phyloP scores from a whole-genome alignment of 2,888 invertebrate species.

The Thymelicus lineola region DNA sequence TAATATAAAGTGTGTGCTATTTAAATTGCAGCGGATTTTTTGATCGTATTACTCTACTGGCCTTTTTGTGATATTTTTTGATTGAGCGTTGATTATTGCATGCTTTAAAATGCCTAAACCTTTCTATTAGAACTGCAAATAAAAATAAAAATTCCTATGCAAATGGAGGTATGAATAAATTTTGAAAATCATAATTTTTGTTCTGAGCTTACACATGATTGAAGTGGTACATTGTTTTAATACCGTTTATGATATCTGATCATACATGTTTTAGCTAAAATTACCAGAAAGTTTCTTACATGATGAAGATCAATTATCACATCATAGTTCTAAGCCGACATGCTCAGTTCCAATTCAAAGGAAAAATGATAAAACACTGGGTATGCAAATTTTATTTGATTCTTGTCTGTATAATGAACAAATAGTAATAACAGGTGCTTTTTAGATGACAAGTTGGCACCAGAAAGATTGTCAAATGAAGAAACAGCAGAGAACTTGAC shows the following conservation, averaged over 20 bases:
- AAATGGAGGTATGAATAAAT: slow-evolving; percentile 68
- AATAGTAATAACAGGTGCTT: slow-evolving; percentile 25
- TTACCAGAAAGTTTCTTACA: slow-evolving; percentile 63
- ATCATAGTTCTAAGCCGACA: slow-evolving; percentile 57
- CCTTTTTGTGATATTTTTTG: slow-evolving; percentile 20
- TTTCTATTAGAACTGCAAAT: slow-evolving; percentile 9
- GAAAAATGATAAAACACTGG: slow-evolving; percentile 63
- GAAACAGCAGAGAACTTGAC: slow-evolving; percentile 62
- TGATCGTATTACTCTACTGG: slow-evolving; percentile 19
- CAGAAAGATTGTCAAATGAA: slow-evolving; percentile 64
- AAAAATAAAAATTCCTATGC: slow-evolving; percentile 29
- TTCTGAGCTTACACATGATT: slow-evolving; percentile 14
- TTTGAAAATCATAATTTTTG: neutral
- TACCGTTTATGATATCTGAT: neutral
- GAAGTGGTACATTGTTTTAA: too few relatives aligned
- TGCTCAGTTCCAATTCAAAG: slow-evolving; percentile 57
- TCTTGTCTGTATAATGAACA: slow-evolving; percentile 55
- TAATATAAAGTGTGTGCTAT: slow-evolving; percentile 8
- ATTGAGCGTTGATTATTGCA: slow-evolving; percentile 25
- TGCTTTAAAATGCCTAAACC: slow-evolving; percentile 30
- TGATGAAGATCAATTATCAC: slow-evolving; percentile 63
- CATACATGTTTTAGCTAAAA: slow-evolving; percentile 55
- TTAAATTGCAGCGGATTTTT: slow-evolving; percentile 34
- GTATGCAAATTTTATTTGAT: slow-evolving; percentile 42
- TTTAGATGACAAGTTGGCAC: slow-evolving; percentile 58